These are phyloP conservation scores for Julus scanicus DNA, from an alignment of 2,888 invertebrate species.

Conservation along the genomic window DNA sequence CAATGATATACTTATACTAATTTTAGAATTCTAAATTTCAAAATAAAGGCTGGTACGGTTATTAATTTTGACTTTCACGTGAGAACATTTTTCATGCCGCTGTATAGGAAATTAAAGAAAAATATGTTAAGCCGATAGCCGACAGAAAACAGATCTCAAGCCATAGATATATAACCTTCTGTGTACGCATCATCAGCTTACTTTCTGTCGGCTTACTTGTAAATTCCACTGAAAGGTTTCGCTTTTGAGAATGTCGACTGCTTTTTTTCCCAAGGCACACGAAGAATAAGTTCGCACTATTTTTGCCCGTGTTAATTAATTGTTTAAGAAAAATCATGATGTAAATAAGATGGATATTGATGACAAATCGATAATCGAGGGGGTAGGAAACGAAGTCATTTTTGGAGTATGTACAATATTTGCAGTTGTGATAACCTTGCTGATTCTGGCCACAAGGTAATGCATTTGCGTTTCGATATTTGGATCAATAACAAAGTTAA, in stretches of 20 bases:
- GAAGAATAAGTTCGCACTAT: background rate
- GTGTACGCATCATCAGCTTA: background rate
- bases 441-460: slow-evolving; percentile 51
- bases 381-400: slow-evolving; percentile 56
- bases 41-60: background rate
- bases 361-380: slow-evolving; percentile 53
- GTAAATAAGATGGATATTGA: background rate
- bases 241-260: background rate
- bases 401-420: slow-evolving; percentile 52
- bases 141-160: background rate
- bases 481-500: too few relatives aligned
- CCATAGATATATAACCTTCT: background rate
- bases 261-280: background rate
- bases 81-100: background rate
- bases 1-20: too few relatives aligned
- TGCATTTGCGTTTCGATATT: background rate
- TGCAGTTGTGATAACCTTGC: slow-evolving; percentile 39
- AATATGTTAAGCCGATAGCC: background rate
- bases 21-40: background rate
- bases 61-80: background rate
- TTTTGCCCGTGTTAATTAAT: background rate
- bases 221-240: background rate
- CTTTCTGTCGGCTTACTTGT: background rate
- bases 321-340: background rate
- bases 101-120: background rate